Percentiles rank a stretch among this genome's conserved stretches.
These are phyloP conservation scores for Mola mola DNA, from an alignment of 2,113 vertebrate species.

Conservation along the genomic window DNA sequence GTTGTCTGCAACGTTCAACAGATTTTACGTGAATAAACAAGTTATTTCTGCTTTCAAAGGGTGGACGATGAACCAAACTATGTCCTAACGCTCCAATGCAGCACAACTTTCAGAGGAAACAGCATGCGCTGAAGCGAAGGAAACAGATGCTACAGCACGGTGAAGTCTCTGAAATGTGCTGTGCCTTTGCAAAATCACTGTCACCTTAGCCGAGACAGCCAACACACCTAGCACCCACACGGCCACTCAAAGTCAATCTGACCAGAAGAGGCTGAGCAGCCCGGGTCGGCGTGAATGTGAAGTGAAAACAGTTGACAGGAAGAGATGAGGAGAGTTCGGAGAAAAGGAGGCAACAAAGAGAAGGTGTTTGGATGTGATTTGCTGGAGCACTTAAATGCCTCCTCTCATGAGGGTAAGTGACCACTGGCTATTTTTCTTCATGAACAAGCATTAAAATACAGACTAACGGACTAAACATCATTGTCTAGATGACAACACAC, in stretches of 20 bases:
- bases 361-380: constrained; percentile 94
- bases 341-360: constrained; percentile 85
- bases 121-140: constrained; percentile 49
- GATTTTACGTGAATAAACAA: background rate
- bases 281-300: constrained; percentile 66
- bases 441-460: background rate
- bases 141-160: constrained; percentile 17
- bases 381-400: constrained; percentile 83
- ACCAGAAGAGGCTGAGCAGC: constrained; percentile 1
- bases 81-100: constrained; percentile 28
- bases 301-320: constrained; percentile 33
- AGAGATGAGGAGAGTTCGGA: constrained; percentile 87
- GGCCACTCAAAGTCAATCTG: constrained; percentile 11
- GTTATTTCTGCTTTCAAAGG: constrained; percentile 46
- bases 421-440: background rate
- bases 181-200: constrained; percentile 4
- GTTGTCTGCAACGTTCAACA: background rate
- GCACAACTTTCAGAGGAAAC: constrained; percentile 34
- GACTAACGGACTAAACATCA: no score
- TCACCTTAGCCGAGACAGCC: constrained; percentile 39
- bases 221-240: constrained; percentile 10
- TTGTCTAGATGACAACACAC: no score
- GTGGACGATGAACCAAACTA: constrained; percentile 18
- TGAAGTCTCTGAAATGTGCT: constrained; percentile 45
- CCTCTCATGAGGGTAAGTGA: constrained; percentile 88